Evolutionary conservation across 1,140 invertebrate species (phyloP), one percentile per base, ranked within the genome.

Genomic region (Caerostris extrusa): DNA sequence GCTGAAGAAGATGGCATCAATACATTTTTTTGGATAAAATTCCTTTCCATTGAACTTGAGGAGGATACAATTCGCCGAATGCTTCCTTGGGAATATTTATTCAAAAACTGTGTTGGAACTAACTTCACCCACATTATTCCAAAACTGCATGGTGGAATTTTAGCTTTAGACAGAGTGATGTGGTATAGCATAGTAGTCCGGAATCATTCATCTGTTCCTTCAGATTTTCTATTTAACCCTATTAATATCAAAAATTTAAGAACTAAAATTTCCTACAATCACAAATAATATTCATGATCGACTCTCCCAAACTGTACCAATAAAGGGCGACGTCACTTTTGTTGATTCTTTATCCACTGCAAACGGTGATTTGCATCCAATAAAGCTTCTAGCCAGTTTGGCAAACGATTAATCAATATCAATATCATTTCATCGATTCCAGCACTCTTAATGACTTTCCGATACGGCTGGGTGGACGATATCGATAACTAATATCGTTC

Each of bases 351-450:
- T 10, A 50, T 87, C 85, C 17, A 61, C 12, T 89, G n/a, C 17
- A 57, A 89, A 91, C 58, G 77, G 67, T 91, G 50, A 91, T 83
- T 83, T 77, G 19, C 77, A 56, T 83, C 14, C 53, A 83, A 56
- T 57, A 83, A 34, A 34, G 69, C 69, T 34, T 10, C 69, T 10
- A 77, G 69, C 34, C 60, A 61, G 60, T 61, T 7, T 19, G 71
- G 19, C 56, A 55, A 91, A 83, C 90, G 90, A 91, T 91, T 91
- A 14, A 64, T 91, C 90, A 82, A 85, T 91, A 77, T 91, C 90
- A 91, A 83, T 91, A 91, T 91, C 90, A 81, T 82, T 85, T 83
- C 90, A 91, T 91, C 90, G 90, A 91, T 91, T 91, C 34, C 19
- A 12, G 14, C 17, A 17, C 67, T 91, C 90, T 67, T 91, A 91